These are phyloP conservation scores for Tenebrosternarchus preto DNA, from an alignment of 2,113 vertebrate genomes.

Conservation along the genomic window DNA sequence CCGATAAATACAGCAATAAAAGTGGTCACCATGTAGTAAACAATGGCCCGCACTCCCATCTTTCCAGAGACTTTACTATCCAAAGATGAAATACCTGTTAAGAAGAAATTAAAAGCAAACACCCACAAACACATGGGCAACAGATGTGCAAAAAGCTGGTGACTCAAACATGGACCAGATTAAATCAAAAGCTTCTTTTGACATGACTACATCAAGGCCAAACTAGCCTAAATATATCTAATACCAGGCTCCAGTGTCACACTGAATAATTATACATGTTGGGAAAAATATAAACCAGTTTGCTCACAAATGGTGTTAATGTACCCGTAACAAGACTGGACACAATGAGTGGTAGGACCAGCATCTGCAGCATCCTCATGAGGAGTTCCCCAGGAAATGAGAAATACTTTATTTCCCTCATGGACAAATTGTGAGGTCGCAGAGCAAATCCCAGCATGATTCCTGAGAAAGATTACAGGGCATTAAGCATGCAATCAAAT, in stretches of 20 bases:
- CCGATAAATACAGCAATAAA: slow-evolving; percentile 94
- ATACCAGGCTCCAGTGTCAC: background rate
- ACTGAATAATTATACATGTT: background rate
- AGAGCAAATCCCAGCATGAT: slow-evolving; percentile 85
- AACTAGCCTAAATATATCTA: background rate
- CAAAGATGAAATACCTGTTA: slow-evolving; percentile 89
- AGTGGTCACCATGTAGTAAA: slow-evolving; percentile 95
- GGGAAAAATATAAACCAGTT: background rate
- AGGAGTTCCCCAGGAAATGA: slow-evolving; percentile 94
- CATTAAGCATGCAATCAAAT: background rate
- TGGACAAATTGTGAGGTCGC: slow-evolving; percentile 83
- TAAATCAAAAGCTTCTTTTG: too few relatives aligned
- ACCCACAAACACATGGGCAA: too few relatives aligned
- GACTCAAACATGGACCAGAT: too few relatives aligned
- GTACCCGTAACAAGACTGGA: slow-evolving; percentile 95
- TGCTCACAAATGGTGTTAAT: background rate
- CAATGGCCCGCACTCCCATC: slow-evolving; percentile 88
- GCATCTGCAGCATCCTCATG: slow-evolving; percentile 98
- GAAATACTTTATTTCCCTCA: slow-evolving; percentile 93
- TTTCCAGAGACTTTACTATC: slow-evolving; percentile 91
- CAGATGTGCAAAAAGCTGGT: too few relatives aligned
- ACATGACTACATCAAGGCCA: too few relatives aligned
- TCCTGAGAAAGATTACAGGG: slow-evolving; percentile 69
- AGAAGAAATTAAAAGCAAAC: background rate
- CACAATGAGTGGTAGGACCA: slow-evolving; percentile 92